Evolutionary conservation across 2,888 invertebrate species (phyloP), one percentile per base, ranked within the genome.

Genomic region (Tenthredo notha): DNA sequence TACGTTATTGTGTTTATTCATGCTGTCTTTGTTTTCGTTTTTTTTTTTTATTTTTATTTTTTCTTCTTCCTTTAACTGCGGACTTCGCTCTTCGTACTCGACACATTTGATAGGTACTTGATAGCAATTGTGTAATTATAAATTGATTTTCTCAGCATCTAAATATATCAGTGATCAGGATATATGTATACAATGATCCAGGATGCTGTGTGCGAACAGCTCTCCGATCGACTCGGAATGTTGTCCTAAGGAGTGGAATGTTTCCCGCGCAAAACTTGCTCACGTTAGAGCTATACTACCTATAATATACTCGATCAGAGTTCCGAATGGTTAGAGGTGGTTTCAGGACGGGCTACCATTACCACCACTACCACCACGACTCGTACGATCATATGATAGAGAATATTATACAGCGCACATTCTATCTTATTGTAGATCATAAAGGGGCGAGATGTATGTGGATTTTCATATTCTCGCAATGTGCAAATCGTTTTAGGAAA

Each of bases 251-350:
- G 85, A 58, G 86, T 47, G 85, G 85, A 85, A 87, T 25, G 75
- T 87, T 88, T 89, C 88, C 87, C 88, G 88, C 89, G 88, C 85
- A 88, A 89, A 88, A 86, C 75, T n/a, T 7, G 82, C 77, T 89
- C 33, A 7, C 50, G 50, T 67, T 43, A 43, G 40, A 43, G n/a
- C n/a, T n/a, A n/a, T n/a, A 61, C 58, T 15, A 10, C 37, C 83
- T 83, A 83, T 29, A 33, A 83, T 47, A 43, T 21, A 67, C 83
- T 87, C 86, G 5, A 37, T 50, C 29, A 86, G 85, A 88, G 88
- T 88, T 88, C 87, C 80, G 15, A n/a, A 40, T 80, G 33, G 29
- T 29, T 77, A 54, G 77, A 77, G 29, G 77, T 25, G 50, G 77
- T 21, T 21, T n/a, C 18, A 21, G 40, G n/a, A 50, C 50, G n/a